These are phyloP conservation scores for Spheniscus mendiculus DNA, from an alignment of 2,113 vertebrate species.

Conservation along the genomic window DNA sequence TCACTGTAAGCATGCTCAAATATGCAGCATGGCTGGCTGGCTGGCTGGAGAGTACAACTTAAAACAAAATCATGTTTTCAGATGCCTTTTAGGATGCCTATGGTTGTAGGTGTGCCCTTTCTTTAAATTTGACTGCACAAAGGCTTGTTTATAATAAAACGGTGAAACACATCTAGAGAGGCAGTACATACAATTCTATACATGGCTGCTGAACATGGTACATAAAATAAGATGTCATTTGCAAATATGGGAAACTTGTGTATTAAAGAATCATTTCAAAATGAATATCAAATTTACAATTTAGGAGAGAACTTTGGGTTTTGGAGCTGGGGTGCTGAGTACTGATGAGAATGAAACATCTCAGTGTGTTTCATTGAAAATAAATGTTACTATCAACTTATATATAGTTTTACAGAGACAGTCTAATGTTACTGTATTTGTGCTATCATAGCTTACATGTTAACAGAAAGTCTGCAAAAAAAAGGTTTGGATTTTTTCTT, in stretches of 20 bases:
- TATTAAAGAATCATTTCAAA: background rate
- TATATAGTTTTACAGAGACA: background rate
- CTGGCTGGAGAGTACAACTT: background rate
- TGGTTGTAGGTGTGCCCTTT: background rate
- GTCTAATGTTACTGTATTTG: background rate
- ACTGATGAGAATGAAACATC: background rate
- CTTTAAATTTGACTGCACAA: background rate
- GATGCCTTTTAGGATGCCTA: background rate
- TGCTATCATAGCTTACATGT: background rate
- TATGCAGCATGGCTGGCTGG: fast-evolving
- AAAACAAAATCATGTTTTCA: background rate
- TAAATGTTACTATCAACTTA: background rate
- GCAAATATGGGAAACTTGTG: background rate
- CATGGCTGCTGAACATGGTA: background rate
- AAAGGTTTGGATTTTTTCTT: background rate
- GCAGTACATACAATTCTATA: background rate
- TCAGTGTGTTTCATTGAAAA: background rate
- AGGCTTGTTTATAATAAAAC: background rate
- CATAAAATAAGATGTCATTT: background rate
- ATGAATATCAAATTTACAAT: background rate
- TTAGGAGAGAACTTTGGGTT: background rate
- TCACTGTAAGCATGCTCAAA: fast-evolving
- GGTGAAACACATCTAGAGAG: background rate
- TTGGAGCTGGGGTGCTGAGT: background rate
- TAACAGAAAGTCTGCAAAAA: background rate